Evolutionary conservation across 2,113 vertebrate genomes (phyloP), one percentile per base, ranked within the genome.

Genomic region (Corythaixoides concolor): DNA sequence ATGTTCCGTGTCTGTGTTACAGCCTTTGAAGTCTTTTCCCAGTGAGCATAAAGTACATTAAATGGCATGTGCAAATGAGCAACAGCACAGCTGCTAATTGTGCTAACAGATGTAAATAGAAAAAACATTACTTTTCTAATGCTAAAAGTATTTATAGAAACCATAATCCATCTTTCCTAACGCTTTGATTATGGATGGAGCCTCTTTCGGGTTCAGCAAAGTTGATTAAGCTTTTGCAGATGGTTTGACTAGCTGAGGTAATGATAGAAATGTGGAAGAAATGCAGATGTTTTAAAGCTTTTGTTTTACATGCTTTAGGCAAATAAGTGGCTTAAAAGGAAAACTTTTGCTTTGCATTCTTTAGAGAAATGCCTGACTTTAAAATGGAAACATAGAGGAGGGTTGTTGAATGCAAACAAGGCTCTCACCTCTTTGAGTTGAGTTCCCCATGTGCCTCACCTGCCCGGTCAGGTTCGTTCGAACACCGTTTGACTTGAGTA

Each of bases 121-220:
- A 33, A 83, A 94, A 93, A 17, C 32, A 60, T 85, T 20, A 63
- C 35, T 90, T 90, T 90, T 15, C 64, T 95, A 77, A 88, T 86
- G 68, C 63, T 85, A 4, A 12, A 81, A 60, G 80, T 94, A 94
- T 97, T 97, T 95, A 91, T 93, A 93, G 89, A 67, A 92, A 75
- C 81, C 60, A 60, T 93, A 60, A 37, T 23, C 60, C 47, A 15
- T 39, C 80, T 90, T 89, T 75, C 59, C 6, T 64, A 89, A 68
- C 50, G 19, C 85, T 91, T 66, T 41, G 88, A 68, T 93, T 91
- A 43, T 55, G 60, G 82, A 86, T 78, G 47, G 68, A 88, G 43
- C 78, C 55, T 80, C 76, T 90, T 78, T 84, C 17, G 49, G 64
- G 60, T 90, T 90, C 90, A 64, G 47, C 74, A 55, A 8, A 84